Percentiles rank a stretch among this genome's conserved stretches.
Conservation (phyloP, 2,888 invertebrate genomes). For the Orgyia antiqua region DNA sequence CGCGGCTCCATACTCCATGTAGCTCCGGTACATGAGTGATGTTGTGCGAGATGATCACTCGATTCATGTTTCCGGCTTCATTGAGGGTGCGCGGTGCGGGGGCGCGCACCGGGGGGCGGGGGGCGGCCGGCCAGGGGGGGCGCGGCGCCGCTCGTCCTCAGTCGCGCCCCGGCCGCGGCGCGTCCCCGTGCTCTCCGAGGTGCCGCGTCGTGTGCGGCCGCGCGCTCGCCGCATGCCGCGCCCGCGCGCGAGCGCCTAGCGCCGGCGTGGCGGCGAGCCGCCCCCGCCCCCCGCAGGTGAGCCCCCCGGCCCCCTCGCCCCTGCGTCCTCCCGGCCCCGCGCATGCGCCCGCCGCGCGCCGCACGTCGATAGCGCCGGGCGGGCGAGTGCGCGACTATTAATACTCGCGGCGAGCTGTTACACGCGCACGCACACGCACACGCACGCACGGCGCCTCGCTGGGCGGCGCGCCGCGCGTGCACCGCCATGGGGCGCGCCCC, state of each 20-base stretch:
- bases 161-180: slow-evolving; percentile 38
- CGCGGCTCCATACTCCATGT: too few relatives aligned
- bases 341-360: slow-evolving; percentile 10
- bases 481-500: too few relatives aligned
- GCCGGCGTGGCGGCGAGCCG: slow-evolving; percentile 50
- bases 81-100: slow-evolving; percentile 21
- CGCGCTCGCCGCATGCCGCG: slow-evolving; percentile 55
- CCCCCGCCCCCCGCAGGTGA: slow-evolving; percentile 42
- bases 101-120: slow-evolving; percentile 23
- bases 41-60: slow-evolving; percentile 7
- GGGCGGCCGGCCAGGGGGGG: slow-evolving; percentile 31
- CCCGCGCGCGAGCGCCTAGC: slow-evolving; percentile 45
- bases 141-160: slow-evolving; percentile 44
- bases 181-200: neutral
- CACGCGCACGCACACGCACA: slow-evolving; percentile 2
- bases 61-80: slow-evolving; percentile 23
- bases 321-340: slow-evolving; percentile 13
- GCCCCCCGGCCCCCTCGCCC: slow-evolving; percentile 26
- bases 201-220: neutral
- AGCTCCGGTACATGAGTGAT: too few relatives aligned
- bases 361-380: too few relatives aligned
- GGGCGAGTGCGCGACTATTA: too few relatives aligned
- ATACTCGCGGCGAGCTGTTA: slow-evolving; percentile 8
- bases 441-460: neutral
- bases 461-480: neutral